Conservation (phyloP, 2,113 vertebrate genomes). For the Orcinus orca region DNA sequence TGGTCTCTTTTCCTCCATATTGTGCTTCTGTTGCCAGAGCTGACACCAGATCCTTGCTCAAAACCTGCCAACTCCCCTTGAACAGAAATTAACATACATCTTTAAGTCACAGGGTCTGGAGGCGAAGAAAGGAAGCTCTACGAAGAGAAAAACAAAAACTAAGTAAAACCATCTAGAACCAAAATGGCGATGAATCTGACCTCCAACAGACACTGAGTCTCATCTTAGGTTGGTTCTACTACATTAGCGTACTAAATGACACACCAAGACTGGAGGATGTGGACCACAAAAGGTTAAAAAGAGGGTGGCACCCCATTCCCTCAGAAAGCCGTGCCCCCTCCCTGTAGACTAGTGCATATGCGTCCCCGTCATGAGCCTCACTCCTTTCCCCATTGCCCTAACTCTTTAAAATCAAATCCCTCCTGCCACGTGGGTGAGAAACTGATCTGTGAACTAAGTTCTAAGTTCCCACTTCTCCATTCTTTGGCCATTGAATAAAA, state of each 20-base stretch:
- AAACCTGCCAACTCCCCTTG: neutral
- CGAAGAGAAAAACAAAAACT: neutral
- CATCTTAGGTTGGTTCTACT: neutral
- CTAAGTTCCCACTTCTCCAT: neutral
- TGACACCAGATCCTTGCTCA: neutral
- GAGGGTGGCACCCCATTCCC: neutral
- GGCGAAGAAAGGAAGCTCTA: neutral
- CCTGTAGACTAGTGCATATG: neutral
- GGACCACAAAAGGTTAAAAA: neutral
- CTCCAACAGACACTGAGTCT: neutral
- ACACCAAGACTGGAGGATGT: neutral
- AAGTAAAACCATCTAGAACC: neutral
- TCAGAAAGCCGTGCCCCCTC: neutral
- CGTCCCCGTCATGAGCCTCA: neutral
- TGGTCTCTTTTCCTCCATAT: neutral
- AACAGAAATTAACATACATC: neutral
- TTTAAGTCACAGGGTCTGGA: neutral
- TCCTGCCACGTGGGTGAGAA: neutral
- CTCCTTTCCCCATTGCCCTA: neutral
- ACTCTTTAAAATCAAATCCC: neutral
- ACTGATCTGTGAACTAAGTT: neutral
- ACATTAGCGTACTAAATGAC: neutral
- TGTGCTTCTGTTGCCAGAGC: neutral
- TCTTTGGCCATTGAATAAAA: neutral
- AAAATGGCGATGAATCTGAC: neutral